phyloP scores from a whole-genome alignment of 2,113 vertebrate genomes.

The Amphiprion ocellaris region DNA sequence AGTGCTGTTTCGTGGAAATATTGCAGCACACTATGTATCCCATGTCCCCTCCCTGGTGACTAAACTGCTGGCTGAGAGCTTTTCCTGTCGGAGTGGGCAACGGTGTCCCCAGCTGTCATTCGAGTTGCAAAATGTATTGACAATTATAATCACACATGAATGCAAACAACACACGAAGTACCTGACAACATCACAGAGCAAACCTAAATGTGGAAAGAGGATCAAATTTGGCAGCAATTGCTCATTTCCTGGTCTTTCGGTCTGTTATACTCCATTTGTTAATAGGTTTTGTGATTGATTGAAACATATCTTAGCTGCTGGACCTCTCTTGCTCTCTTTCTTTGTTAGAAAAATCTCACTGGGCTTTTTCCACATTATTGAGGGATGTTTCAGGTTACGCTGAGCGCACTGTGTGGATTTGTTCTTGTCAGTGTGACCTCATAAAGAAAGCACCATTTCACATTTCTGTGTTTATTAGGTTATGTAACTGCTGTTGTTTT shows the following conservation, averaged over 20 bases:
- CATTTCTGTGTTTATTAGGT: slow-evolving; percentile 57
- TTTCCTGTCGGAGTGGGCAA: slow-evolving; percentile 21
- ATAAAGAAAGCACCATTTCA: slow-evolving; percentile 70
- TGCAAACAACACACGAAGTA: not conserved
- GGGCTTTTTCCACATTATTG: slow-evolving; percentile 38
- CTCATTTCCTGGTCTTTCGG: not conserved
- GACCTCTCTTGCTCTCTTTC: not conserved
- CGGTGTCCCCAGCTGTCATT: slow-evolving; percentile 2
- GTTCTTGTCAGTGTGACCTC: slow-evolving; percentile 69
- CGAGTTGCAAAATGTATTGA: not conserved
- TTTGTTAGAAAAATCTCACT: slow-evolving; percentile 18
- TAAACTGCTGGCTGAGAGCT: slow-evolving; percentile 18
- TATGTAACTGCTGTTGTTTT: slow-evolving; percentile 68
- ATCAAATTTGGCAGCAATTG: not conserved
- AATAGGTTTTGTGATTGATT: slow-evolving; percentile 28
- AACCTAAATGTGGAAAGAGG: not conserved
- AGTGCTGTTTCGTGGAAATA: slow-evolving; percentile 22
- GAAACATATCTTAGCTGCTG: slow-evolving; percentile 17
- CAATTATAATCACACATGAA: slow-evolving; percentile 4
- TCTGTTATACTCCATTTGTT: slow-evolving; percentile 16
- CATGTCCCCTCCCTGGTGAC: slow-evolving; percentile 22
- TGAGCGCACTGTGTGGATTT: slow-evolving; percentile 53
- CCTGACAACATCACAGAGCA: not conserved
- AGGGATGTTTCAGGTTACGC: slow-evolving; percentile 55
- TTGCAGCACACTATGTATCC: not conserved